Percentiles rank a stretch among this genome's conserved stretches.
These are phyloP conservation scores for Campopleginae sp. DNA, from an alignment of 2,888 invertebrate species.

Conservation along the genomic window DNA sequence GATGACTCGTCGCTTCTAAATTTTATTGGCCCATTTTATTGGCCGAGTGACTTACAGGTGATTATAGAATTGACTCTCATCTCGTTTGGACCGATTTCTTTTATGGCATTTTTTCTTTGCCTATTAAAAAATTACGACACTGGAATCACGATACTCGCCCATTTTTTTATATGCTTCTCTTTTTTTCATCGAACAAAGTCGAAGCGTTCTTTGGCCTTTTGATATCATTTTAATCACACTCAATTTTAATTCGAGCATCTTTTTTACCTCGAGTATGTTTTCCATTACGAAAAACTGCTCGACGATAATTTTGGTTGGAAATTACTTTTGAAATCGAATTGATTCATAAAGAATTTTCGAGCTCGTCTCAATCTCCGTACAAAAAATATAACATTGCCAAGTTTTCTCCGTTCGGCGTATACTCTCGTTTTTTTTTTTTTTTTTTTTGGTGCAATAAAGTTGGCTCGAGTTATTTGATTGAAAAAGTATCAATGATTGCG, in stretches of 20 bases:
- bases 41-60: slow-evolving; percentile 56
- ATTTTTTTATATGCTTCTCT: neutral
- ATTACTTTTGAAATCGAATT: neutral
- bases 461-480: slow-evolving; percentile 27
- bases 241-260: neutral
- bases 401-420: slow-evolving; percentile 15
- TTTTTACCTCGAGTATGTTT: no score
- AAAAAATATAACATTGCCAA: slow-evolving; percentile 14
- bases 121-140: neutral
- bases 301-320: neutral
- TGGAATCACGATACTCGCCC: neutral
- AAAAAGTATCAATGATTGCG: slow-evolving; percentile 54
- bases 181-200: neutral
- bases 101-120: neutral
- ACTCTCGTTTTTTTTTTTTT: neutral
- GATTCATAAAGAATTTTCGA: neutral
- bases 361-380: neutral
- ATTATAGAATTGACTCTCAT: slow-evolving; percentile 58
- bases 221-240: neutral
- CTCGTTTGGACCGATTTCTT: neutral
- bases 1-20: slow-evolving; percentile 60
- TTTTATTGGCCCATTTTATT: slow-evolving; percentile 33
- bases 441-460: slow-evolving; percentile 12
- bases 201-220: neutral
- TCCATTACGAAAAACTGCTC: no score